These are phyloP conservation scores for Cerceris ruficornis DNA, from an alignment of 2,888 invertebrate genomes.

Conservation along the genomic window DNA sequence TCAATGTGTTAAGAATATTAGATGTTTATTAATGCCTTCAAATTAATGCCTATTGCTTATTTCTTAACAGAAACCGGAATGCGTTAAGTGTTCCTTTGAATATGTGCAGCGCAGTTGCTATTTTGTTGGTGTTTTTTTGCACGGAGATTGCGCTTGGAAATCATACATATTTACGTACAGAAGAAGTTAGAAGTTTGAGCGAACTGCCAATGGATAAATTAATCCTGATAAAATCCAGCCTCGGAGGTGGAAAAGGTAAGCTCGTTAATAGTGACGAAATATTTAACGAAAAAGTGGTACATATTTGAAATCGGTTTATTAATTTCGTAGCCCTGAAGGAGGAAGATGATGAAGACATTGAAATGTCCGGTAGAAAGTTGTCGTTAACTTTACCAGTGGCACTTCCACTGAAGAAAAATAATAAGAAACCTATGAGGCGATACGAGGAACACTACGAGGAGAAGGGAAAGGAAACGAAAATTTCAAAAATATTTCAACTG, in stretches of 20 bases:
- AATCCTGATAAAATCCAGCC: constrained; percentile 84
- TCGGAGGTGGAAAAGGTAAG: constrained; percentile 71
- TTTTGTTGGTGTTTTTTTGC: constrained; percentile 9
- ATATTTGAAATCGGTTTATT: neutral
- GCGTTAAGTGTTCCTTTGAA: neutral
- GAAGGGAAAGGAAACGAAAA: constrained; percentile 84
- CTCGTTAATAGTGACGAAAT: constrained; percentile 3
- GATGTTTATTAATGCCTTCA: no score
- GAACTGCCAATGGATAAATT: constrained; percentile 88
- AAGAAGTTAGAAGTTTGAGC: constrained; percentile 83
- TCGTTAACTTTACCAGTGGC: constrained; percentile 56
- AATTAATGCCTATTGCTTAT: no score
- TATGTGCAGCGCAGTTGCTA: constrained; percentile 17
- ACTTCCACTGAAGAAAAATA: constrained; percentile 52
- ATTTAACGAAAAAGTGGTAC: neutral
- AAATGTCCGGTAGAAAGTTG: constrained; percentile 43
- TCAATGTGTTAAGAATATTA: no score
- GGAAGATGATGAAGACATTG: constrained; percentile 14
- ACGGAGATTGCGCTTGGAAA: constrained; percentile 19
- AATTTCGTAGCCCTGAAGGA: constrained; percentile 11
- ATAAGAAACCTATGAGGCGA: constrained; percentile 70
- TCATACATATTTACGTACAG: constrained; percentile 60
- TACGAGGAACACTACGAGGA: constrained; percentile 83
- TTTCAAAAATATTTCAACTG: constrained; percentile 89
- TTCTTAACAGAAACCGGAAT: no score